These are phyloP conservation scores for Andinoacara biseriatus DNA, from an alignment of 2,113 vertebrate species.

Conservation along the genomic window DNA sequence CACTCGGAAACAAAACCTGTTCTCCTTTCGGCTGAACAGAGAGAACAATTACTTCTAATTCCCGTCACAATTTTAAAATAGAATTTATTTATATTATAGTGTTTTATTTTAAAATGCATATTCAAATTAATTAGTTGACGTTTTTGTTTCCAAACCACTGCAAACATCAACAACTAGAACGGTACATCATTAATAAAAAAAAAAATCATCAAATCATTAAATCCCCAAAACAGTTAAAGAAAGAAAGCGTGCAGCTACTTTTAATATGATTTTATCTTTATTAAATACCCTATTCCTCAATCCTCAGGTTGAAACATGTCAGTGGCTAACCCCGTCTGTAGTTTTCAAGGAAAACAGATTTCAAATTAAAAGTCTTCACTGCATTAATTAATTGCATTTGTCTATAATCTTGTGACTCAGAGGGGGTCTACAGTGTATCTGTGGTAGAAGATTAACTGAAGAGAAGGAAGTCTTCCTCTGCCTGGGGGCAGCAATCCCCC, in stretches of 20 bases:
- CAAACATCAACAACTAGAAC: background rate
- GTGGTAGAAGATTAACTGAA: constrained; percentile 64
- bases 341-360: background rate
- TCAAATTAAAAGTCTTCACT: constrained; percentile 17
- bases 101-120: background rate
- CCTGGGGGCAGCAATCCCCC: constrained; percentile 42
- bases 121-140: background rate
- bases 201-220: background rate
- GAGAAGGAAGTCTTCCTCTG: constrained; percentile 60
- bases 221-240: background rate
- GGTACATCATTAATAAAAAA: background rate
- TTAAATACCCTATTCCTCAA: background rate
- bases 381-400: constrained; percentile 20
- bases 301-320: background rate
- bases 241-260: background rate
- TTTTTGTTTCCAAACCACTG: background rate
- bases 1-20: constrained; percentile 46
- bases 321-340: background rate
- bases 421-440: constrained; percentile 33
- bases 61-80: background rate
- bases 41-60: background rate
- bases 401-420: constrained; percentile 3
- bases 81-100: background rate
- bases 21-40: constrained; percentile 30
- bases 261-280: background rate